phyloP scores from a whole-genome alignment of 1,140 invertebrate species.

The Polypedilum pembai region DNA sequence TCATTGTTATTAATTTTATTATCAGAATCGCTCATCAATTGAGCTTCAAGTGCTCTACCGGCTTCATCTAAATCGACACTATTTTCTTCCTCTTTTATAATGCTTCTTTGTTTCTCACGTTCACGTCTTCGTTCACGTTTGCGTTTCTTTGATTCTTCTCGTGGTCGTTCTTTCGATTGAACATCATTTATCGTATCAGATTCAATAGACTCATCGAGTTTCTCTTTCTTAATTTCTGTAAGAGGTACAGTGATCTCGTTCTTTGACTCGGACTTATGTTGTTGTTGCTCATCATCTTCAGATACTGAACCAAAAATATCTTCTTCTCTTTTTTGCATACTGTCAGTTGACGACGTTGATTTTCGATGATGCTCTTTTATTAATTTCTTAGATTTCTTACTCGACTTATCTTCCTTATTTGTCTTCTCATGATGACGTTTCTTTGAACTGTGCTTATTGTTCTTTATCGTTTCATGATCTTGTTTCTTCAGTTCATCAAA shows the following conservation, averaged over 20 bases:
- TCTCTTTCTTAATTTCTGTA: constrained; percentile 32
- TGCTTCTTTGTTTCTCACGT: constrained; percentile 42
- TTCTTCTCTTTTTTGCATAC: constrained; percentile 55
- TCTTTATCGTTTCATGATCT: constrained; percentile 38
- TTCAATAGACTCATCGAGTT: not conserved
- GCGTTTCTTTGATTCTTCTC: constrained; percentile 50
- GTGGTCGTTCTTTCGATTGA: constrained; percentile 33
- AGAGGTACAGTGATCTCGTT: constrained; percentile 31
- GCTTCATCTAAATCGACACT: constrained; percentile 71
- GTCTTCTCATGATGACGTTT: constrained; percentile 40
- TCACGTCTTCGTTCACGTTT: constrained; percentile 51
- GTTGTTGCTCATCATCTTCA: constrained; percentile 52
- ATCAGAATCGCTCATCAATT: constrained; percentile 57
- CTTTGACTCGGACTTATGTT: constrained; percentile 35
- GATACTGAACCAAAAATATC: constrained; percentile 80
- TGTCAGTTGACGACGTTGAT: not conserved
- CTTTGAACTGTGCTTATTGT: constrained; percentile 35
- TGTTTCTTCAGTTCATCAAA: constrained; percentile 43
- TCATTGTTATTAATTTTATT: constrained; percentile 36
- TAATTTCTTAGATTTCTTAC: constrained; percentile 54
- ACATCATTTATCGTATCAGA: not conserved
- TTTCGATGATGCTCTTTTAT: constrained; percentile 35
- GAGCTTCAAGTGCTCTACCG: constrained; percentile 69
- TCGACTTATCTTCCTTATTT: constrained; percentile 64
- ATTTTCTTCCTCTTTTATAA: constrained; percentile 57